Evolutionary conservation across 2,113 vertebrate species (phyloP).

Genomic region (Pluvianellus socialis): DNA sequence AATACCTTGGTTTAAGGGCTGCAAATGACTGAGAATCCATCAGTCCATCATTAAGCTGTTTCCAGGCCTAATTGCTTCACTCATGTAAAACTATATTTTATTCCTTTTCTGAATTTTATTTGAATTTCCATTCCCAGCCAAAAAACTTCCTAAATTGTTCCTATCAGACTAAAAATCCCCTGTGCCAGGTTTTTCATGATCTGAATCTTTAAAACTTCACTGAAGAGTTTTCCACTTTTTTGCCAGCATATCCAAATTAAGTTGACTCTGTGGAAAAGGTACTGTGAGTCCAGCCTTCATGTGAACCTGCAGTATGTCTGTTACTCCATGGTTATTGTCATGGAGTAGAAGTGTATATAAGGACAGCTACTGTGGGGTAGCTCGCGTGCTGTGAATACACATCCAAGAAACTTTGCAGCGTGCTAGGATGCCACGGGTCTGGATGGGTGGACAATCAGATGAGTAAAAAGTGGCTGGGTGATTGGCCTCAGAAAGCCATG

Average conservation of each 20-base stretch:
- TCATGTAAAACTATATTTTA: not conserved
- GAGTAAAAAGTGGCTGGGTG: not conserved
- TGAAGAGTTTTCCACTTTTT: not conserved
- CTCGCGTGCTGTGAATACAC: fast-evolving
- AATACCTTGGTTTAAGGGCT: not conserved
- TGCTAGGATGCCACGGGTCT: not conserved
- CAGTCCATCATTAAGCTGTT: not conserved
- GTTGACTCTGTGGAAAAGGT: not conserved
- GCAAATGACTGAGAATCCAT: not conserved
- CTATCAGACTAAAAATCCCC: not conserved
- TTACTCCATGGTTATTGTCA: not conserved
- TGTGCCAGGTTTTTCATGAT: not conserved
- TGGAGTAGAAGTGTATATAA: not conserved
- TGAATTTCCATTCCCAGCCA: not conserved
- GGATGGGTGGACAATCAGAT: not conserved
- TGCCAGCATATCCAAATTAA: not conserved
- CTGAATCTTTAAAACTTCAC: not conserved
- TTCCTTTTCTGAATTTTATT: not conserved
- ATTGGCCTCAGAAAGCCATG: not conserved
- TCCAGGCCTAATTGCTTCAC: not conserved
- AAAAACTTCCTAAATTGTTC: not conserved
- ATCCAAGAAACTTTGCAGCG: not conserved
- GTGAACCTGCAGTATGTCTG: not conserved
- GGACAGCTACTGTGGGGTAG: not conserved
- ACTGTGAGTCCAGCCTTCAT: not conserved